These are phyloP conservation scores for Cydia pomonella DNA, from an alignment of 1,140 invertebrate species.

Conservation along the genomic window DNA sequence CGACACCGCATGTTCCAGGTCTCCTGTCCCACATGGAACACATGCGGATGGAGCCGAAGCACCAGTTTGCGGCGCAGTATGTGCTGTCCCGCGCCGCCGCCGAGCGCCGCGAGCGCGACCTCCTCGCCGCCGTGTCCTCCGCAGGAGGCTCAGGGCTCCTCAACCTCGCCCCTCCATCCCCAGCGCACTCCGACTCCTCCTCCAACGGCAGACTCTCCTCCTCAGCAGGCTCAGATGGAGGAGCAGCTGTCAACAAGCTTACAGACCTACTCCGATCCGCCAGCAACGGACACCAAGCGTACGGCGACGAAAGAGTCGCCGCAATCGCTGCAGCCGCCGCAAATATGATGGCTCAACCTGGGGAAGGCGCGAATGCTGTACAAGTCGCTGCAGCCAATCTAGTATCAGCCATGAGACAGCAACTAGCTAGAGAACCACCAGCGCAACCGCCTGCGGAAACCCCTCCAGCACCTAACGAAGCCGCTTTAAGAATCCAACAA, in stretches of 20 bases:
- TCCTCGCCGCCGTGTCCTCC: slow-evolving; percentile 86
- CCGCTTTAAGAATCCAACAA: slow-evolving; percentile 88
- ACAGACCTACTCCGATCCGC: slow-evolving; percentile 84
- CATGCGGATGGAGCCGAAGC: slow-evolving; percentile 98
- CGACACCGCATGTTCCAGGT: slow-evolving; percentile 81
- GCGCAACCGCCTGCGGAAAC: slow-evolving; percentile 80
- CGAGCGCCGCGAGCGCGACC: slow-evolving; percentile 91
- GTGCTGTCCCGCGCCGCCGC: slow-evolving; percentile 94
- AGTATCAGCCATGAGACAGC: slow-evolving; percentile 89
- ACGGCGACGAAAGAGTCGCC: slow-evolving; percentile 87
- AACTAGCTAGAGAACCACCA: slow-evolving; percentile 80
- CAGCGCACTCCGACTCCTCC: slow-evolving; percentile 91
- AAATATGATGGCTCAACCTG: slow-evolving; percentile 84
- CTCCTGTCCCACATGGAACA: slow-evolving; percentile 96
- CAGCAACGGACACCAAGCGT: slow-evolving; percentile 81
- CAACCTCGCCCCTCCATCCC: slow-evolving; percentile 85
- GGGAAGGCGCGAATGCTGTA: slow-evolving; percentile 81
- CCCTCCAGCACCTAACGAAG: slow-evolving; percentile 74
- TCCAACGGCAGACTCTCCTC: slow-evolving; percentile 89
- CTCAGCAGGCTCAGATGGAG: slow-evolving; percentile 88
- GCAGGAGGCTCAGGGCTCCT: slow-evolving; percentile 81
- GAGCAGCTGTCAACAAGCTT: slow-evolving; percentile 87
- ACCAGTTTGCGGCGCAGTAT: slow-evolving; percentile 97
- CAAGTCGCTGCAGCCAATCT: slow-evolving; percentile 89
- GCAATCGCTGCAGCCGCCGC: slow-evolving; percentile 87